Conservation (phyloP, 2,113 vertebrate genomes). For the Onychorhynchus coronatus region DNA sequence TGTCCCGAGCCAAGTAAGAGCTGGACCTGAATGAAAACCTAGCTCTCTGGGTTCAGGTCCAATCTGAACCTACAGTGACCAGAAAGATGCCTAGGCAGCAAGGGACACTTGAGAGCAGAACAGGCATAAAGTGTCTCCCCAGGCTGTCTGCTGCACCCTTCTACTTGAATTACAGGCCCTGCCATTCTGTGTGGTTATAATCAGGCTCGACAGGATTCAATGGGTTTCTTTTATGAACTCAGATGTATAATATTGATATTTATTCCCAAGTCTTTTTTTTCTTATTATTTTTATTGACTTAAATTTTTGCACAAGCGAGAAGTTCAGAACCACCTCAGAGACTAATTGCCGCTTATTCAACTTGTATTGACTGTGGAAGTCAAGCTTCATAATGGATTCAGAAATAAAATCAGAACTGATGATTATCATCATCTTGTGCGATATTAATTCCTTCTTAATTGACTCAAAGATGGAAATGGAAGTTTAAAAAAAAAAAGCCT, state of each 20-base stretch:
- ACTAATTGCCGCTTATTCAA: conserved; percentile 68
- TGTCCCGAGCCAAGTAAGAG: not conserved
- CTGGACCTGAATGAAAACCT: not conserved
- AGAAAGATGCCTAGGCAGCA: not conserved
- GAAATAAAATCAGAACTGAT: conserved; percentile 53
- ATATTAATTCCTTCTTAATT: conserved; percentile 59
- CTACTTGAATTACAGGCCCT: not conserved
- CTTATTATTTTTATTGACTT: conserved; percentile 71
- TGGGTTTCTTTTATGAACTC: conserved; percentile 58
- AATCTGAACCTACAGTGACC: not conserved
- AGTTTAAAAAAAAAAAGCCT: not conserved
- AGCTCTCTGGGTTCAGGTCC: not conserved
- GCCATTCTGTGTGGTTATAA: conserved; percentile 19
- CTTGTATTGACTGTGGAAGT: conserved; percentile 66
- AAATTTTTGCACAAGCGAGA: conserved; percentile 52
- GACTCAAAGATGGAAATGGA: conserved; percentile 23
- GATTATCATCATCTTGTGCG: conserved; percentile 34
- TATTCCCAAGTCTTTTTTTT: conserved; percentile 55
- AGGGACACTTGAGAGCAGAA: not conserved
- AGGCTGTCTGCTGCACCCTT: not conserved
- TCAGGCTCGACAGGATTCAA: conserved; percentile 51
- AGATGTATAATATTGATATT: conserved; percentile 64
- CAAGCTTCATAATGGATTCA: conserved; percentile 51
- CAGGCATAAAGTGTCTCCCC: not conserved
- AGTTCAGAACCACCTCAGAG: conserved; percentile 54